Conservation (phyloP, 2,797 vertebrate genomes). For the Helicolenus hilgendorfi region DNA sequence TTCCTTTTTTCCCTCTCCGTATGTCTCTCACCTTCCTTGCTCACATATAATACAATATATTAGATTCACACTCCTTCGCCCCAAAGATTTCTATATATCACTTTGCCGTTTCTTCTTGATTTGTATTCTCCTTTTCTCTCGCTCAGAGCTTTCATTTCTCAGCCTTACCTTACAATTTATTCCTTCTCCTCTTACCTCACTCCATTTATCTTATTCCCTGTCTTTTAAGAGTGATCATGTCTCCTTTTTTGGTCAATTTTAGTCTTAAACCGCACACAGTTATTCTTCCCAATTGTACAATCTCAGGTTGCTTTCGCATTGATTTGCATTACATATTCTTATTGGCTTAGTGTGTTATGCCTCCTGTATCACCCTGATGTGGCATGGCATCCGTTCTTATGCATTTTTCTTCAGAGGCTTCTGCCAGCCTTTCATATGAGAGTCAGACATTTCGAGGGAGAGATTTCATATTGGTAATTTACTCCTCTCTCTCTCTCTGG, state of each 20-base stretch:
- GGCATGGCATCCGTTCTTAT: slow-evolving; percentile 23
- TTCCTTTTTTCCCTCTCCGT: not conserved
- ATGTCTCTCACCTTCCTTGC: slow-evolving; percentile 23
- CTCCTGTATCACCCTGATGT: slow-evolving; percentile 7
- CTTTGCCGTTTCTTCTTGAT: slow-evolving; percentile 17
- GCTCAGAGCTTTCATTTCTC: slow-evolving; percentile 20
- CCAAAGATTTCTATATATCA: slow-evolving; percentile 1
- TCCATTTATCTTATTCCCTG: not conserved
- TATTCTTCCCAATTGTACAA: not conserved
- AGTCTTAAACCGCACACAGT: not conserved
- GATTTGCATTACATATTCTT: slow-evolving; percentile 41
- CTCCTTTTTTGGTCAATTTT: not conserved
- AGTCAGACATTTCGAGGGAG: slow-evolving; percentile 47
- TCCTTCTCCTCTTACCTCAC: not conserved
- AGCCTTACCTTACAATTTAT: not conserved
- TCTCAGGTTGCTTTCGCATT: slow-evolving; percentile 2
- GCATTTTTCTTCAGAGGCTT: slow-evolving; percentile 44
- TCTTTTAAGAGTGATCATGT: not conserved
- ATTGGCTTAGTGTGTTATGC: slow-evolving; percentile 11
- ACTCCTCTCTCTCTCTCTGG: slow-evolving; percentile 11
- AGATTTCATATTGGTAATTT: slow-evolving; percentile 58
- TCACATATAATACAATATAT: too few species aligned
- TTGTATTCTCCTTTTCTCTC: slow-evolving; percentile 22
- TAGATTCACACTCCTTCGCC: slow-evolving; percentile 27
- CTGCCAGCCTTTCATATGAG: slow-evolving; percentile 50